Evolutionary conservation across 2,797 vertebrate species (phyloP).

Genomic region (Podarcis lilfordi): DNA sequence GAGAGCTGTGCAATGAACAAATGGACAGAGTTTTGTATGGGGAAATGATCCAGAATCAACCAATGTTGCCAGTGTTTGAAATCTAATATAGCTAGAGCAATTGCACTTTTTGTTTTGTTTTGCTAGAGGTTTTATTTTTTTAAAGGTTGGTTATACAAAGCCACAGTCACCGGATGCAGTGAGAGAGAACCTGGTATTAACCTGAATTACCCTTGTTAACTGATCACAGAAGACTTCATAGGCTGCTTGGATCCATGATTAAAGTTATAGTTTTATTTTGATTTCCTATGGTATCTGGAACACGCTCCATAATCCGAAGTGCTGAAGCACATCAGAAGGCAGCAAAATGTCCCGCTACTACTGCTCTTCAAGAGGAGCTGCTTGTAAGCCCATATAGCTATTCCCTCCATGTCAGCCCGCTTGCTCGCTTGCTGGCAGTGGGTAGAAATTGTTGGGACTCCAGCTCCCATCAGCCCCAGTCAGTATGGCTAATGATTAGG

Average conservation of each 20-base stretch:
- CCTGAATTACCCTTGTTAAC: not conserved
- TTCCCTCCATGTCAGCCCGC: not conserved
- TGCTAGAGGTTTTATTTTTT: constrained; percentile 69
- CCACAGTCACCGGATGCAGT: constrained; percentile 43
- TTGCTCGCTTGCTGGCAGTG: not conserved
- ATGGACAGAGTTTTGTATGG: constrained; percentile 3
- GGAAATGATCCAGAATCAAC: constrained; percentile 2
- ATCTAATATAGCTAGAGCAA: constrained; percentile 43
- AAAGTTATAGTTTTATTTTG: not conserved
- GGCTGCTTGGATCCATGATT: not conserved
- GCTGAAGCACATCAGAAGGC: not conserved
- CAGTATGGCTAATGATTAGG: not conserved
- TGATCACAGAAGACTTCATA: constrained; percentile 33
- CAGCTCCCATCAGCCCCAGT: not conserved
- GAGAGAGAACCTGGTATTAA: constrained; percentile 40
- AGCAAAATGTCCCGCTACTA: not conserved
- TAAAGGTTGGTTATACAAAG: constrained; percentile 57
- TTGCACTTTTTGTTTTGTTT: constrained; percentile 66
- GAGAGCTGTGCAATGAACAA: not conserved
- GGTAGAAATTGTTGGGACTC: not conserved
- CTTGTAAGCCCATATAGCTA: not conserved
- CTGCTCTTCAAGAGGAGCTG: not conserved
- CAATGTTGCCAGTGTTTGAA: constrained; percentile 51
- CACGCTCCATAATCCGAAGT: not conserved
- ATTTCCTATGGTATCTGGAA: not conserved